These are phyloP conservation scores for Oedothorax gibbosus DNA, from an alignment of 1,140 invertebrate species.

Conservation along the genomic window DNA sequence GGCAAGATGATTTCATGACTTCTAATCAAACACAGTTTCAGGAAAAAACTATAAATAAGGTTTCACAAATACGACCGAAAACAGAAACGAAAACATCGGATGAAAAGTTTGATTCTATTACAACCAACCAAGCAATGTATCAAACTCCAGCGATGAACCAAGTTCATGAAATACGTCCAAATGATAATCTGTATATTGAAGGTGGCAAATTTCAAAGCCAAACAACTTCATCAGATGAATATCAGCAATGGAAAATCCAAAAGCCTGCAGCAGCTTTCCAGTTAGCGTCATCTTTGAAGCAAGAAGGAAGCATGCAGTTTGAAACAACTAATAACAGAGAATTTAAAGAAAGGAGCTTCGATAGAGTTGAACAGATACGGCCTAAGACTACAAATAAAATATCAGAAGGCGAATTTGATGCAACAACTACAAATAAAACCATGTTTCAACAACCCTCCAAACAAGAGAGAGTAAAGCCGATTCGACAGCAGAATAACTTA, in stretches of 20 bases:
- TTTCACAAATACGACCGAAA: conserved; percentile 7
- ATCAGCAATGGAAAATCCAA: conserved; percentile 37
- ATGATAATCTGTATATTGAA: conserved; percentile 17
- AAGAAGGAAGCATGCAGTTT: conserved; percentile 57
- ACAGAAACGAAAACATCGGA: conserved; percentile 30
- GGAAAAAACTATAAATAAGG: conserved; percentile 12
- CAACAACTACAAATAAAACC: conserved; percentile 48
- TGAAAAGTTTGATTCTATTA: conserved; percentile 40
- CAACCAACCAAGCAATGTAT: conserved; percentile 47
- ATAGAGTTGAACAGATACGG: conserved; percentile 23
- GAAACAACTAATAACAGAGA: conserved; percentile 47
- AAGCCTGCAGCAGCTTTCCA: conserved; percentile 5
- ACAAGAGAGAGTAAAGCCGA: conserved; percentile 31
- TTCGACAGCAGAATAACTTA: conserved; percentile 45
- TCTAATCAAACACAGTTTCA: conserved; percentile 35
- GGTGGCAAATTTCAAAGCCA: conserved; percentile 8
- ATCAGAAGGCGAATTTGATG: conserved; percentile 51
- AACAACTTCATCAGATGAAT: conserved; percentile 32
- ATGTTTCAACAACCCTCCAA: conserved; percentile 34
- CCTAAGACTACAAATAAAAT: conserved; percentile 52
- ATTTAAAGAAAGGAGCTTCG: conserved; percentile 32
- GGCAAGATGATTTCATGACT: conserved; percentile 68
- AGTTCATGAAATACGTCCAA: not conserved
- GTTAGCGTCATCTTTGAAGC: conserved; percentile 20
- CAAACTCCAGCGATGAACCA: not conserved